A percentile compares a stretch with the other conserved stretches of the same genome.
Evolutionary conservation across 2,888 invertebrate species (phyloP).

Genomic region (Craniophora ligustri): DNA sequence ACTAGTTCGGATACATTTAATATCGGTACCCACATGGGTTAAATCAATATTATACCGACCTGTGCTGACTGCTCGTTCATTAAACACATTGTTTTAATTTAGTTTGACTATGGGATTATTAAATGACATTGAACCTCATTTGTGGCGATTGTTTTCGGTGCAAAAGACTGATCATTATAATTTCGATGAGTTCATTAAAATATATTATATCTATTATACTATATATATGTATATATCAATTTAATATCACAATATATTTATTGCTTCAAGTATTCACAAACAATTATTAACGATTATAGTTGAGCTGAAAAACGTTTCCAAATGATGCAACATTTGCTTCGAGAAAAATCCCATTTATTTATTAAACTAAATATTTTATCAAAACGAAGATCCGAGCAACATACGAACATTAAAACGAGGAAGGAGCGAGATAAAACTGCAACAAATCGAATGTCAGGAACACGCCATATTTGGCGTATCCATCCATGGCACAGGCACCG

Average conservation of each 20-base stretch:
- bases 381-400: constrained; percentile 31
- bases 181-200: constrained; percentile 4
- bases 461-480: constrained; percentile 71
- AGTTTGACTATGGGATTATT: constrained; percentile 52
- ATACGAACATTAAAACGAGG: constrained; percentile 40
- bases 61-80: constrained; percentile 40
- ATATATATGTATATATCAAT: no score
- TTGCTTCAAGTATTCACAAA: no score
- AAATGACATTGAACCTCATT: constrained; percentile 41
- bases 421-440: constrained; percentile 72
- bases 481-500: constrained; percentile 69
- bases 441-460: constrained; percentile 82
- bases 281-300: no score
- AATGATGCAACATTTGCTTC: not conserved
- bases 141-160: constrained; percentile 39
- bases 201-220: no score
- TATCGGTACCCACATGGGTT: constrained; percentile 46
- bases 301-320: not conserved
- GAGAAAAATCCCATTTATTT: constrained; percentile 3
- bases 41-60: constrained; percentile 50
- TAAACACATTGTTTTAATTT: constrained; percentile 56
- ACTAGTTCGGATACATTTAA: constrained; percentile 42
- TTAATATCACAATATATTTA: no score
- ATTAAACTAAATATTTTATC: constrained; percentile 39
- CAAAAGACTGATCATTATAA: constrained; percentile 18